Evolutionary conservation across 2,888 invertebrate genomes (phyloP), one percentile per base, ranked within the genome.

Genomic region (Eurois occulta): DNA sequence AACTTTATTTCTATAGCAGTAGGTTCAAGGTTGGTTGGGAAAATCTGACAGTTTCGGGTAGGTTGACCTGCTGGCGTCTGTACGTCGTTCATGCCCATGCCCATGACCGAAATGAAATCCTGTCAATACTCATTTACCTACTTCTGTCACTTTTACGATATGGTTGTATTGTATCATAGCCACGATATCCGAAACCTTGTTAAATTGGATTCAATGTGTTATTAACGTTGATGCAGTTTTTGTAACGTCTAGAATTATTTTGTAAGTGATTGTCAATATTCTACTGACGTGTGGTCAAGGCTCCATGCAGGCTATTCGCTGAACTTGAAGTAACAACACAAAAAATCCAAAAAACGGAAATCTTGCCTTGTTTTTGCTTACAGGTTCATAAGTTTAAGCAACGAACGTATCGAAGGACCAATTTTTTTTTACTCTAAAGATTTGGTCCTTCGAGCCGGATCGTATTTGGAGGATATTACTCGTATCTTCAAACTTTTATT

Each of bases 251-350:
- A n/a, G n/a, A 60, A 68, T 77, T 77, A 32, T 68, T 58, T 77
- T 46, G 21, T 67, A 48, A 76, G 58, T 58, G 67, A n/a, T 48
- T 68, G 77, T 41, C 77, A 77, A 68, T 77, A 41, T 77, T 68
- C 16, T 41, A 46, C 66, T 13, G 18, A 6, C 32, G 7, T n/a
- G 16, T 46, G 58, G 46, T 77, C 68, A 60, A 77, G 77, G 77
- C 13, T 38, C 46, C 58, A 16, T 58, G 55, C n/a, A 32, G 11
- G 46, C 35, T 28, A 41, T 52, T 43, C 11, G 8, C 41, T 55
- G 21, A 2, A 32, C 28, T 11, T 3, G 43, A 28, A 21, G 28
- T 13, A 13, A 38, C 28, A 46, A 38, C 18, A 32, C 8, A 16
- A 13, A 43, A 4, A 64, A 75, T 7, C 18, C 13, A n/a, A 43